Evolutionary conservation across 2,113 vertebrate genomes (phyloP).

Genomic region (Morone saxatilis): DNA sequence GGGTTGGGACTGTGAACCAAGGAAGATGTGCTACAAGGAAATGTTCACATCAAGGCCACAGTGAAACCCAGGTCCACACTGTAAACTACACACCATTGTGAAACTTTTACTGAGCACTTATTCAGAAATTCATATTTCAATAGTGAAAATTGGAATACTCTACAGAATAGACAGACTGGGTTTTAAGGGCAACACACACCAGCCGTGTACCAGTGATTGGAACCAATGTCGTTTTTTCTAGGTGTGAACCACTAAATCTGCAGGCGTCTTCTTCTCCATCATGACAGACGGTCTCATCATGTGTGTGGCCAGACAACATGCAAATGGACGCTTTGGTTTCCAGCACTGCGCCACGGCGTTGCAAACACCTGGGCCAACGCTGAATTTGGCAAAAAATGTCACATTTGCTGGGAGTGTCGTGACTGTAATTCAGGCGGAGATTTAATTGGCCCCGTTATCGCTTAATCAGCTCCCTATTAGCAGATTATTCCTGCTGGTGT

Average conservation of each 20-base stretch:
- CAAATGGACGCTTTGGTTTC: constrained; percentile 19
- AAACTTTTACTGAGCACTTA: not conserved
- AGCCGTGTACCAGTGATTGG: no score
- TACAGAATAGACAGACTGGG: not conserved
- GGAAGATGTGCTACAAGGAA: not conserved
- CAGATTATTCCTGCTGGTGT: constrained; percentile 70
- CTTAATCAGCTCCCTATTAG: constrained; percentile 73
- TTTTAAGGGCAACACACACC: no score
- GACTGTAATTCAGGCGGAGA: constrained; percentile 65
- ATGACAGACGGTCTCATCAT: not conserved
- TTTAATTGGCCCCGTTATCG: constrained; percentile 76
- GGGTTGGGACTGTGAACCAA: not conserved
- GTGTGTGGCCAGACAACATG: constrained; percentile 14
- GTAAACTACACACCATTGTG: no score
- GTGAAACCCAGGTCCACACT: not conserved
- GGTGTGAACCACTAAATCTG: not conserved
- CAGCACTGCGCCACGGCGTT: not conserved
- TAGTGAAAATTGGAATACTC: no score
- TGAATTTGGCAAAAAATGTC: not conserved
- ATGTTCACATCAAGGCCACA: not conserved
- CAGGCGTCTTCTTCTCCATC: not conserved
- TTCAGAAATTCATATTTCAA: not conserved
- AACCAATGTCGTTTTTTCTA: not conserved
- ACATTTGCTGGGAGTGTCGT: constrained; percentile 4
- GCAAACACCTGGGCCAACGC: not conserved